These are phyloP conservation scores for Drosophila seguyi DNA, from an alignment of 1,140 invertebrate species.

Conservation along the genomic window DNA sequence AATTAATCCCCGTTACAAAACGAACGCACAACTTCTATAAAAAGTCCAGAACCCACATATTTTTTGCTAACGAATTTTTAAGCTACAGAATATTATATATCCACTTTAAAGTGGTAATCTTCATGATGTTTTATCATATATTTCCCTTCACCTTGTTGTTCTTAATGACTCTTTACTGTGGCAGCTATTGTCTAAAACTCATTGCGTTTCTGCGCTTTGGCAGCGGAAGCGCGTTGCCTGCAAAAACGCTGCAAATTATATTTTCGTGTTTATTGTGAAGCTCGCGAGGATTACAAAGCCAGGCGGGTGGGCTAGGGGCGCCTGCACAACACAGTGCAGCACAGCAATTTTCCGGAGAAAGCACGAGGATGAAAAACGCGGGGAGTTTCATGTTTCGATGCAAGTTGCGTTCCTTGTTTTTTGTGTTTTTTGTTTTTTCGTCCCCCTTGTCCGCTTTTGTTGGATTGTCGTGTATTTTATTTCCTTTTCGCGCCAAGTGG, in stretches of 20 bases:
- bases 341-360: conserved; percentile 43
- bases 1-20: not conserved
- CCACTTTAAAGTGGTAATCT: not conserved
- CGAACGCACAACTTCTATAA: not conserved
- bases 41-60: not conserved
- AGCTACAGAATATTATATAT: not conserved
- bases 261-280: conserved; percentile 83
- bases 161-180: conserved; percentile 14
- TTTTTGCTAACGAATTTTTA: not conserved
- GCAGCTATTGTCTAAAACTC: conserved; percentile 49
- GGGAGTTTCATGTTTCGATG: conserved; percentile 56
- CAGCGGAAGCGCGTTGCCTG: conserved; percentile 57
- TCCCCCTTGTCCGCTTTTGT: conserved; percentile 30
- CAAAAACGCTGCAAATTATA: conserved; percentile 78
- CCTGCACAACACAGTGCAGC: conserved; percentile 11
- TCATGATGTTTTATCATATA: too few species aligned
- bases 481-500: conserved; percentile 74
- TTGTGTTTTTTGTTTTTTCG: conserved; percentile 5
- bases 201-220: conserved; percentile 47
- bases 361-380: not conserved
- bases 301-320: conserved; percentile 25
- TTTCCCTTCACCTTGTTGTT: not conserved
- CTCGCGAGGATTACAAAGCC: conserved; percentile 71
- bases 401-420: conserved; percentile 31
- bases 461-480: conserved; percentile 65